A percentile compares a stretch with the other conserved stretches of the same genome.
These are phyloP conservation scores for Dryobates pubescens DNA, from an alignment of 2,797 vertebrate species.

Conservation along the genomic window DNA sequence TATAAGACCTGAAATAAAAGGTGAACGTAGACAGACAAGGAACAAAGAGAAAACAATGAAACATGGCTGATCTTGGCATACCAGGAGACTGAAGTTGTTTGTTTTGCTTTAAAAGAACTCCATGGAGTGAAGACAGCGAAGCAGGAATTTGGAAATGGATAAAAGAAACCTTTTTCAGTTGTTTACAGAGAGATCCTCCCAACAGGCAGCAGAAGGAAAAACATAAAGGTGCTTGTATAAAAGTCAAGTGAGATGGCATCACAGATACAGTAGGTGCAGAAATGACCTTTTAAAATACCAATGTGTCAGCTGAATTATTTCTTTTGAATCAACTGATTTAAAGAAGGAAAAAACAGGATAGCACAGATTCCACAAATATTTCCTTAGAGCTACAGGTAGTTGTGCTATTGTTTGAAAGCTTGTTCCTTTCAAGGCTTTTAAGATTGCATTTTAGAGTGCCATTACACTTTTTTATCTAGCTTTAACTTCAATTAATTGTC, in stretches of 20 bases:
- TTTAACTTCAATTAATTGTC: not conserved
- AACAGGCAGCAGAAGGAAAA: not conserved
- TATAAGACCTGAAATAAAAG: conserved; percentile 21
- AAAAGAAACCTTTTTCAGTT: conserved; percentile 23
- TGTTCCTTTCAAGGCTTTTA: not conserved
- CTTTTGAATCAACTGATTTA: not conserved
- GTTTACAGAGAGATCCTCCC: conserved; percentile 27
- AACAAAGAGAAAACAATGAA: conserved; percentile 17
- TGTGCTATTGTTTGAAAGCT: not conserved
- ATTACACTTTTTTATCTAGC: not conserved
- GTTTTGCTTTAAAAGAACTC: conserved; percentile 18
- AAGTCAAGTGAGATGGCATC: conserved; percentile 39
- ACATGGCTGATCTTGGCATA: not conserved
- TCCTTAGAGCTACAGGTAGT: not conserved
- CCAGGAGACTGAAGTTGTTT: not conserved
- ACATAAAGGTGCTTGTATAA: not conserved
- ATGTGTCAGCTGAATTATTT: not conserved
- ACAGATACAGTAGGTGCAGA: conserved; percentile 21
- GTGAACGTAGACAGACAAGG: not conserved
- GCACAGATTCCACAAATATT: not conserved
- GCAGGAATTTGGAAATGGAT: conserved; percentile 7
- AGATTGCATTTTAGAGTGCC: not conserved
- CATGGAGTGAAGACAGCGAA: not conserved
- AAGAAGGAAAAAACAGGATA: not conserved
- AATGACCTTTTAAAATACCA: conserved; percentile 63